Base-by-base conservation (phyloP, 2,797 vertebrate species). In the Mus caroli region DNA sequence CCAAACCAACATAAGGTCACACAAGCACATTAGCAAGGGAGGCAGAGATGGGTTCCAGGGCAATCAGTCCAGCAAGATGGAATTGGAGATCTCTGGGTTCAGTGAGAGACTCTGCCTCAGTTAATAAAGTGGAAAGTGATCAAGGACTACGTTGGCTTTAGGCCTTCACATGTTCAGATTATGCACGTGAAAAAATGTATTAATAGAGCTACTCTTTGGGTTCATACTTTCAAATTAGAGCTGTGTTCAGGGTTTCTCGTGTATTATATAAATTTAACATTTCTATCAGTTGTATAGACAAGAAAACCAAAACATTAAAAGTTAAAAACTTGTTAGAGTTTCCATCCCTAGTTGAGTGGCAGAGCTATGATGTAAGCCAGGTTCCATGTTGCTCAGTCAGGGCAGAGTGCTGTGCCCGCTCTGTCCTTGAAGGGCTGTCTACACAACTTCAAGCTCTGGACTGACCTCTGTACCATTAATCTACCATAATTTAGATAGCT, bases 221-320 rank as follows among this genome's bases (percentile, higher is more conserved):
- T 92, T 95, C 4, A 15, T 85, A 85, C 10, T 14, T 94, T 94
- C 1, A 10, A 87, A 75, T 84, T 28, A 84, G 50, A 26, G 76
- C n/a, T 96, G 46, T 78, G 40, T 60, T 94, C 28, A 84, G n/a
- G 94, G 64, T 14, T 91, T 90, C 90, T 85, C 52, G 64, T 85
- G 4, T 88, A 24, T 84, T 88, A 31, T 37, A 89, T 88, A 58
- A 64, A 54, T 62, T 91, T 83, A 54, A 34, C 93, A 11, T n/a
- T 83, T 1, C n/a, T 79, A 28, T 52, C 46, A 24, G 37, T 84
- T 94, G 90, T 92, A 52, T 37, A 78, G 19, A 31, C 85, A 31
- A 87, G 62, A 9, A 75, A 85, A 77, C 10, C 46, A 62, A 92
- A 94, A 50, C 40, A 54, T 77, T 71, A 37, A 31, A 34, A 60